Percentiles rank a stretch among this genome's conserved stretches.
Conservation (phyloP, 2,797 vertebrate species). For the Nyctalus aviator region DNA sequence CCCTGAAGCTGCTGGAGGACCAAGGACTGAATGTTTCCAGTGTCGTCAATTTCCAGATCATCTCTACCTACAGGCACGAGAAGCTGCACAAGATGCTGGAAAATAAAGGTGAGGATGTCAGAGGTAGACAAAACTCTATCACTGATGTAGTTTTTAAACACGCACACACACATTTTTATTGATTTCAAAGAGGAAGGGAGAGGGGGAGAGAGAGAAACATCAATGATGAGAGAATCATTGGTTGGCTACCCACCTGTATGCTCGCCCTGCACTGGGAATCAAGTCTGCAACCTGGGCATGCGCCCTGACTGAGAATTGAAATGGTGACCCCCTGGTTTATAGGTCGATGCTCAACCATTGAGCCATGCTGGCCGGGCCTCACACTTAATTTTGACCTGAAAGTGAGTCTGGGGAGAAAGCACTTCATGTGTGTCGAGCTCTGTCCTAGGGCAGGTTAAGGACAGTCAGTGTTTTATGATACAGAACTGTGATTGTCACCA, state of each 20-base stretch:
- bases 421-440: background rate
- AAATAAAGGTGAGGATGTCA: constrained; percentile 71
- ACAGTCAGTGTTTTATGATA: background rate
- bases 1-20: constrained; percentile 81
- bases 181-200: background rate
- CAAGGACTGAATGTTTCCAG: constrained; percentile 85
- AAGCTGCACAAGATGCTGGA: constrained; percentile 65
- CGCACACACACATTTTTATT: too few relatives aligned
- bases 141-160: rapidly evolving
- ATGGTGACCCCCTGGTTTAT: background rate
- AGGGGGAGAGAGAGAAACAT: background rate
- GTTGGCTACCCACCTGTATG: background rate
- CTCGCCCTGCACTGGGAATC: too few relatives aligned
- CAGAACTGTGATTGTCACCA: background rate
- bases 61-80: constrained; percentile 76
- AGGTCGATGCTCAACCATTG: background rate
- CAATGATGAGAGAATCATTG: background rate
- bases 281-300: background rate
- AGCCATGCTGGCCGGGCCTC: background rate
- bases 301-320: background rate
- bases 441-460: background rate
- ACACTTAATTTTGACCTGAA: background rate
- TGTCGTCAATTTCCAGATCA: constrained; percentile 85
- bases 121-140: background rate
- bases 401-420: background rate